Conservation (phyloP, 2,888 invertebrate genomes). For the Lacanobia wlatinum region DNA sequence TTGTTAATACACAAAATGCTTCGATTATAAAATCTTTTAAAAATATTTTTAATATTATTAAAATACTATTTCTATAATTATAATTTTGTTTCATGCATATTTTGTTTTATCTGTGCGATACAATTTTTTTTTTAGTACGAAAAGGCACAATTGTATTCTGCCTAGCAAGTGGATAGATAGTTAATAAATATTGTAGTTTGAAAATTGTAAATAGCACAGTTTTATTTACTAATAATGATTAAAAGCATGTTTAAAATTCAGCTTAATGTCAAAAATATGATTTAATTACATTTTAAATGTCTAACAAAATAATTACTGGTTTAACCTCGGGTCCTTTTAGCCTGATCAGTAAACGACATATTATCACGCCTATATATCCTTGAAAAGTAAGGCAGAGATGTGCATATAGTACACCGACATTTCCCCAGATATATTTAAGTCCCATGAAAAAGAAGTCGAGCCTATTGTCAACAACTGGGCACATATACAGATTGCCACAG, state of each 20-base stretch:
- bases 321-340: not conserved
- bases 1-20: constrained; percentile 66
- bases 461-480: too few relatives aligned
- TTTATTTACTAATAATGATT: constrained; percentile 11
- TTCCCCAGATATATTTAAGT: too few relatives aligned
- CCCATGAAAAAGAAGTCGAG: too few relatives aligned
- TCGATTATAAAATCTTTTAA: constrained; percentile 51
- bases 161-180: not conserved
- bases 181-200: not conserved
- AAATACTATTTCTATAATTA: constrained; percentile 47
- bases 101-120: constrained; percentile 49
- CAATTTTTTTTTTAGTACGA: not conserved
- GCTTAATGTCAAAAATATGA: constrained; percentile 39
- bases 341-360: too few relatives aligned
- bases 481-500: too few relatives aligned
- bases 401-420: too few relatives aligned
- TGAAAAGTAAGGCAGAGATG: not conserved
- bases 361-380: not conserved
- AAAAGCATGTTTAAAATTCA: constrained; percentile 37
- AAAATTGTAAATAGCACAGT: constrained; percentile 42
- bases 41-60: constrained; percentile 53
- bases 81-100: constrained; percentile 59
- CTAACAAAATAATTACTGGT: not conserved
- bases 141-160: constrained; percentile 42
- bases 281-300: constrained; percentile 5